Evolutionary conservation across 2,797 vertebrate genomes (phyloP), one percentile per base, ranked within the genome.

Genomic region (Argya squamiceps): DNA sequence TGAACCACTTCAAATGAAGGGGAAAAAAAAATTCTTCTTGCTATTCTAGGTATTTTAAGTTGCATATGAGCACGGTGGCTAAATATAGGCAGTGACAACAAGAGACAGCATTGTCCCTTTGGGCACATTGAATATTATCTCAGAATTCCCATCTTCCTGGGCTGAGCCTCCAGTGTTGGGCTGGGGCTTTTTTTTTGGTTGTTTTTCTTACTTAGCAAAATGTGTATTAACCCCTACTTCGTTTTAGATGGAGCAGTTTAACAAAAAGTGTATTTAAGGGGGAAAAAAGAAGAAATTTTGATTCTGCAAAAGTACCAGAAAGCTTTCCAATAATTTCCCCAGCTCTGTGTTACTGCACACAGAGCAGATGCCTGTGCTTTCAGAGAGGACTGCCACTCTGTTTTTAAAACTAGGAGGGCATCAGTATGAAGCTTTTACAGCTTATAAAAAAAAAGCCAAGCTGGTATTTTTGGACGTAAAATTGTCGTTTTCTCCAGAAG

Each of bases 1-100:
- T 75, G 84, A 53, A 68, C 73, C 93, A 89, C 95, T 97, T 96
- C 94, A 96, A 91, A 94, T 93, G 93, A 88, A 96, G 59, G 85
- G 91, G 80, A 30, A 60, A 74, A 58, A 88, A 74, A 20, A 4
- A 1, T 29, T 84, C 52, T 92, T 92, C 91, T 94, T 96, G 93
- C 94, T 95, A 96, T 95, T 96, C 89, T 70, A 95, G 70, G 94
- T 94, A 97, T 97, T 96, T 97, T 96, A 96, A 97, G 96, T 96
- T 96, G 92, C 83, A 83, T 82, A 67, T 67, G 86, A 97, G 92
- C 75, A 52, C 21, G 56, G 88, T 49, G 73, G 89, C 96, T 97
- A 97, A 96, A 96, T 96, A 96, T 96, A 96, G 94, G 77, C 62
- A 44, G 84, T 79, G 68, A 94, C 96, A 96, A 94, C 95, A 96